These are phyloP conservation scores for Balanococcus diminutus DNA, from an alignment of 2,888 invertebrate genomes.

Conservation along the genomic window DNA sequence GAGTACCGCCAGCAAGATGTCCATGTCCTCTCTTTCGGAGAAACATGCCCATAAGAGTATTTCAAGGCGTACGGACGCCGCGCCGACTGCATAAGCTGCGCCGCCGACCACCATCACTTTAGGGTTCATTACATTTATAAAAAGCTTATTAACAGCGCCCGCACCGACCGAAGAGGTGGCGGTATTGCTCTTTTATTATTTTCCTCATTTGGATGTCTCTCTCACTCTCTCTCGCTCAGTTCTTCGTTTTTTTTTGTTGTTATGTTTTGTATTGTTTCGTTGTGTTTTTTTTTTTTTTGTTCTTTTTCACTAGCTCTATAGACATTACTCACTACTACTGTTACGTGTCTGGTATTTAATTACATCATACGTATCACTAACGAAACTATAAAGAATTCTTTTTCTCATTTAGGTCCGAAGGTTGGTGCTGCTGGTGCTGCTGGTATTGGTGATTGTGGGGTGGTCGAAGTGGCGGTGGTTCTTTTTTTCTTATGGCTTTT, in stretches of 20 bases:
- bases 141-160: slow-evolving; percentile 2
- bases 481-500: neutral
- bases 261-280: no score
- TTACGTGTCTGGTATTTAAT: slow-evolving; percentile 9
- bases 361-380: neutral
- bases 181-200: neutral
- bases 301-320: no score
- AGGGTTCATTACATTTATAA: neutral
- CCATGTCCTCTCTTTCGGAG: neutral
- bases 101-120: neutral
- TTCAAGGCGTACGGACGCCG: neutral
- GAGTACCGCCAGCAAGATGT: slow-evolving; percentile 23
- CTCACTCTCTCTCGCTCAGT: no score
- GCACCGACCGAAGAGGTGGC: neutral
- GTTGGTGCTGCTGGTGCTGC: neutral
- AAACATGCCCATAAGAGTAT: neutral
- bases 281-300: neutral
- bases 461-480: no score
- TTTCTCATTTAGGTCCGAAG: slow-evolving; percentile 8
- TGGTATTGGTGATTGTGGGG: no score
- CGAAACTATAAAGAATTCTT: slow-evolving; percentile 1
- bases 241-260: neutral
- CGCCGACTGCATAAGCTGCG: neutral
- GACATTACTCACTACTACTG: neutral
- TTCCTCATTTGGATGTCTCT: no score